Evolutionary conservation across 2,888 invertebrate species (phyloP).

Genomic region (Nebria brevicollis): DNA sequence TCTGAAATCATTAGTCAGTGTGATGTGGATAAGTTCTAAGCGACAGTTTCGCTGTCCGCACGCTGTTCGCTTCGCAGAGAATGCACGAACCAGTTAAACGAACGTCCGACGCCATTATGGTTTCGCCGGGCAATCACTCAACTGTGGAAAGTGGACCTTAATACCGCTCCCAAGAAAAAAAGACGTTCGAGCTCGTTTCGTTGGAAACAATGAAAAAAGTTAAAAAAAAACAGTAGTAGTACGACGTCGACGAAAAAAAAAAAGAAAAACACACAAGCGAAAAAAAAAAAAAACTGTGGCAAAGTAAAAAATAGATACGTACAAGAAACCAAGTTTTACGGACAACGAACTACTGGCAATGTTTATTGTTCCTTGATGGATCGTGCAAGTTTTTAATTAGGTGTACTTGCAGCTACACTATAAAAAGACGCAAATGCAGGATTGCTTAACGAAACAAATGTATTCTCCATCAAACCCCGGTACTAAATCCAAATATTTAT

Average conservation of each 20-base stretch:
- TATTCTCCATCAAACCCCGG: no score
- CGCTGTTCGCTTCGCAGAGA: neutral
- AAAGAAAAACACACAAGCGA: neutral
- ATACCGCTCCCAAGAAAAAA: slow-evolving; percentile 31
- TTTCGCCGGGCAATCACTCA: slow-evolving; percentile 36
- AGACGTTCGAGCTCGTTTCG: slow-evolving; percentile 22
- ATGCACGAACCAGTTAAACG: slow-evolving; percentile 8
- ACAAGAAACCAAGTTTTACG: slow-evolving; percentile 13
- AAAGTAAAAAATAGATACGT: slow-evolving; percentile 10
- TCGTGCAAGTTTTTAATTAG: slow-evolving; percentile 13
- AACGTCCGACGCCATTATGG: slow-evolving; percentile 32
- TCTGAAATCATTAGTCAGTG: slow-evolving; percentile 47
- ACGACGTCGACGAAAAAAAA: neutral
- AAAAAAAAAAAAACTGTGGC: neutral
- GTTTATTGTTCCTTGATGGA: slow-evolving; percentile 11
- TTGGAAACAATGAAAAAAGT: slow-evolving; percentile 36
- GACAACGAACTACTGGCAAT: slow-evolving; percentile 1
- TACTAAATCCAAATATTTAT: no score
- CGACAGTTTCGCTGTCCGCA: slow-evolving; percentile 32
- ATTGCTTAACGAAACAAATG: no score
- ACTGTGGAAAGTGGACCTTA: slow-evolving; percentile 42
- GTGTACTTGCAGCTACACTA: neutral
- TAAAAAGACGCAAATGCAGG: no score
- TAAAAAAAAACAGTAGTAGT: slow-evolving; percentile 21
- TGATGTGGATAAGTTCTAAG: slow-evolving; percentile 43